Conservation (phyloP, 1,140 invertebrate species). For the Stegodyphus dumicola region DNA sequence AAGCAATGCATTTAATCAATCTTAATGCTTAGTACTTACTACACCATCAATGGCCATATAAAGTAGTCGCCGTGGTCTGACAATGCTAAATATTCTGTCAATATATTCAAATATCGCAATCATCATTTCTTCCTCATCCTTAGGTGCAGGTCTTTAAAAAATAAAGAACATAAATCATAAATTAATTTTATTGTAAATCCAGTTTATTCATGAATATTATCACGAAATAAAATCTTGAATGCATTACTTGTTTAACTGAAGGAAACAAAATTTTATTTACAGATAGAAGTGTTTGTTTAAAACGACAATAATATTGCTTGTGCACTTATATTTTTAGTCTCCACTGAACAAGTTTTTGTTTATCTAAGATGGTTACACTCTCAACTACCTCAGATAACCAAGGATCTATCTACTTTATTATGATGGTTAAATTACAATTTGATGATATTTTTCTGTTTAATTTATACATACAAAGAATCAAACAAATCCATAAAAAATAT, state of each 20-base stretch:
- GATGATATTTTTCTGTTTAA: too few relatives aligned
- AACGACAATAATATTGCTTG: background rate
- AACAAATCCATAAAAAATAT: too few relatives aligned
- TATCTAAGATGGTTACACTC: background rate
- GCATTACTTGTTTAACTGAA: background rate
- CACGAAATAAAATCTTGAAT: background rate
- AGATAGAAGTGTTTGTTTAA: background rate
- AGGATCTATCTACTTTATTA: too few relatives aligned
- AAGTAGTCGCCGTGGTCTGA: conserved; percentile 91
- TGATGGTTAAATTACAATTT: too few relatives aligned
- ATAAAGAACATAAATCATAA: background rate
- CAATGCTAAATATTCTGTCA: conserved; percentile 94
- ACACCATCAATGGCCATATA: conserved; percentile 99
- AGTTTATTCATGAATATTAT: background rate
- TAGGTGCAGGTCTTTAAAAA: conserved; percentile 85
- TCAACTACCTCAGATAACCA: too few relatives aligned
- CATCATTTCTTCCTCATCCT: conserved; percentile 99
- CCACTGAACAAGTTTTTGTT: too few relatives aligned
- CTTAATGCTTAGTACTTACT: conserved; percentile 71
- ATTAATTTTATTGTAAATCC: background rate
- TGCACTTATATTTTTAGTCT: background rate
- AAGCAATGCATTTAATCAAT: too few relatives aligned
- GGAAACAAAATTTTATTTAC: background rate
- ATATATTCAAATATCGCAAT: conserved; percentile 99
- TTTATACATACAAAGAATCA: too few relatives aligned